Conservation (phyloP, 2,888 invertebrate genomes). For the Morpho achilles region DNA sequence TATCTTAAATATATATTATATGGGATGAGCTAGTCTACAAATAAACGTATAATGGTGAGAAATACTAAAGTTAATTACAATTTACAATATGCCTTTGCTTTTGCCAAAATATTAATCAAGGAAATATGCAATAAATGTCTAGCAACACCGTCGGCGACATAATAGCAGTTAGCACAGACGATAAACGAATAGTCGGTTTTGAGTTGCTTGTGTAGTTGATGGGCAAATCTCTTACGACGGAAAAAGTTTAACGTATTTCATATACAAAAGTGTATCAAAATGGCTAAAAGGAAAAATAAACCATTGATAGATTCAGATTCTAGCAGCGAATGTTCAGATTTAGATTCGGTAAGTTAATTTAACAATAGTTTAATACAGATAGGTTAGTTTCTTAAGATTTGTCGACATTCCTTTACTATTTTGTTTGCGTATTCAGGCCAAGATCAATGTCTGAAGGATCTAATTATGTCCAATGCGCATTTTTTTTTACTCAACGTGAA, state of each 20-base stretch:
- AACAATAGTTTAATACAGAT: constrained; percentile 42
- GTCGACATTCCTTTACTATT: constrained; percentile 58
- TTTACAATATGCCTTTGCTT: too few relatives aligned
- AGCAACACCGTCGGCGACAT: too few relatives aligned
- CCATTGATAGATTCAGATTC: constrained; percentile 90
- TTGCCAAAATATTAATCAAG: too few relatives aligned
- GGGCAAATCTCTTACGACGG: constrained; percentile 34
- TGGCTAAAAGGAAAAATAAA: constrained; percentile 92
- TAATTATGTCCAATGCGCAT: constrained; percentile 48
- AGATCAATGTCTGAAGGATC: constrained; percentile 56
- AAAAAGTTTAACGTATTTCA: constrained; percentile 29
- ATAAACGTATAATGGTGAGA: too few relatives aligned
- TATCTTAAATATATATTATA: too few relatives aligned
- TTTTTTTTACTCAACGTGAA: constrained; percentile 26
- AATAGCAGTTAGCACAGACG: neutral
- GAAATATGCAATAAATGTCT: too few relatives aligned
- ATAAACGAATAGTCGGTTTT: constrained; percentile 3
- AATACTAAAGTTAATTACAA: too few relatives aligned
- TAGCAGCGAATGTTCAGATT: constrained; percentile 89
- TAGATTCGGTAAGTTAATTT: constrained; percentile 86
- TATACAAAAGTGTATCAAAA: constrained; percentile 45
- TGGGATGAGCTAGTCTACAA: too few relatives aligned
- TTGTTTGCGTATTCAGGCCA: constrained; percentile 64
- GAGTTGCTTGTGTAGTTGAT: constrained; percentile 30
- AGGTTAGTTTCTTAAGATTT: constrained; percentile 42